These are phyloP conservation scores for Uloborus diversus DNA, from an alignment of 1,140 invertebrate genomes.

Conservation along the genomic window DNA sequence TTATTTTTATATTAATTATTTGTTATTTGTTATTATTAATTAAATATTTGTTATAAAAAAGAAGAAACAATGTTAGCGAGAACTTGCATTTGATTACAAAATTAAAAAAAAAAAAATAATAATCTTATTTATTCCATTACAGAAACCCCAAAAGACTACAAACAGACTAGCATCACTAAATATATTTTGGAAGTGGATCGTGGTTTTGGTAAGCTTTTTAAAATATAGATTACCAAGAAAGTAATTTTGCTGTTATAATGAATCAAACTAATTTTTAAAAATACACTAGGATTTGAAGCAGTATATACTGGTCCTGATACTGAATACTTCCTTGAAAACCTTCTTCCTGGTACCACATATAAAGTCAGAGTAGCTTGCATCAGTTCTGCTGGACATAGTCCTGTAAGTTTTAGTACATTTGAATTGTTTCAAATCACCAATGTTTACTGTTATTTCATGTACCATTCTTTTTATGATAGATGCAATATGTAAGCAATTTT, in stretches of 20 bases:
- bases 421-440: not conserved
- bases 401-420: slow-evolving; percentile 66
- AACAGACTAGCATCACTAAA: slow-evolving; percentile 77
- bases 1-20: no score
- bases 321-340: slow-evolving; percentile 80
- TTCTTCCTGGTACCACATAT: slow-evolving; percentile 84
- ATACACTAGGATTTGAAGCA: slow-evolving; percentile 71
- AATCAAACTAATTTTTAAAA: not conserved
- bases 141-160: slow-evolving; percentile 79
- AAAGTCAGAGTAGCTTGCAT: slow-evolving; percentile 76
- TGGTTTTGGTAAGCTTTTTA: slow-evolving; percentile 32
- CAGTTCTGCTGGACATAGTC: slow-evolving; percentile 77
- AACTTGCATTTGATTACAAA: no score
- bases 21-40: no score
- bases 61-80: no score
- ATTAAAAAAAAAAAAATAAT: no score
- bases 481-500: no score
- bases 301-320: slow-evolving; percentile 77
- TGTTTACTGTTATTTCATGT: slow-evolving; percentile 4
- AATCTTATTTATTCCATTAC: slow-evolving; percentile 39
- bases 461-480: no score
- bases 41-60: no score
- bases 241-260: not conserved
- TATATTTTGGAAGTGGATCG: slow-evolving; percentile 74
- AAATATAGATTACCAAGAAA: no score